Percentiles rank a stretch among this genome's conserved stretches.
These are phyloP conservation scores for Psittacula cyanocephala DNA, from an alignment of 2,113 vertebrate species.

Conservation along the genomic window DNA sequence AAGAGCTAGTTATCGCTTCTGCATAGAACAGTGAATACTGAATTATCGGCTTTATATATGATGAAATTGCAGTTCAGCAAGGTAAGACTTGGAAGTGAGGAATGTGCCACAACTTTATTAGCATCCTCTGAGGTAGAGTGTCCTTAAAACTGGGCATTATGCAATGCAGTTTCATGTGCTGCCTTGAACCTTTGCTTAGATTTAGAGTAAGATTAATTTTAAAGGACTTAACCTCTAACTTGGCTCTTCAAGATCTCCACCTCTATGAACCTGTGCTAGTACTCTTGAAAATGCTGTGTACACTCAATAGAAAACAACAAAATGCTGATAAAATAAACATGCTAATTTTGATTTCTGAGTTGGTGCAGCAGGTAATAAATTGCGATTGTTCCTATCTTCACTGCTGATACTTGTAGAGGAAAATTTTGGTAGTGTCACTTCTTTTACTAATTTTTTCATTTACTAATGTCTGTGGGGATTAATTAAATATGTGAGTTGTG, in stretches of 20 bases:
- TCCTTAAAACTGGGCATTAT: background rate
- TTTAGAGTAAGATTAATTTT: background rate
- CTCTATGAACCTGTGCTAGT: fast-evolving
- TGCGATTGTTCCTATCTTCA: background rate
- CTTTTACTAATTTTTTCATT: conserved; percentile 22
- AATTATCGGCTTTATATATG: background rate
- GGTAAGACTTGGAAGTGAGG: background rate
- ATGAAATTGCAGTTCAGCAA: background rate
- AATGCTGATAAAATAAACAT: background rate
- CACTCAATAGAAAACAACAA: background rate
- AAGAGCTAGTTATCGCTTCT: background rate
- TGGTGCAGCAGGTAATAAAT: background rate
- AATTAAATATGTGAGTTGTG: background rate
- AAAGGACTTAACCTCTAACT: background rate
- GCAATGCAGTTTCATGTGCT: background rate
- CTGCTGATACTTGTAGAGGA: background rate
- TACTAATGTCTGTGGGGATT: background rate
- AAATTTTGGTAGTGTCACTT: background rate
- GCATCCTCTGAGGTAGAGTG: background rate
- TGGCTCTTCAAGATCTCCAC: background rate
- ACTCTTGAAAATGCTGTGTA: background rate
- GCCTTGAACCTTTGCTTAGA: background rate
- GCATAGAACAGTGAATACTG: background rate
- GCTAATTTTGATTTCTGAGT: background rate
- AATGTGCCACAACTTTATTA: background rate